Percentiles rank a stretch among this genome's conserved stretches.
Evolutionary conservation across 2,113 vertebrate genomes (phyloP).

Genomic region (Prinia subflava): DNA sequence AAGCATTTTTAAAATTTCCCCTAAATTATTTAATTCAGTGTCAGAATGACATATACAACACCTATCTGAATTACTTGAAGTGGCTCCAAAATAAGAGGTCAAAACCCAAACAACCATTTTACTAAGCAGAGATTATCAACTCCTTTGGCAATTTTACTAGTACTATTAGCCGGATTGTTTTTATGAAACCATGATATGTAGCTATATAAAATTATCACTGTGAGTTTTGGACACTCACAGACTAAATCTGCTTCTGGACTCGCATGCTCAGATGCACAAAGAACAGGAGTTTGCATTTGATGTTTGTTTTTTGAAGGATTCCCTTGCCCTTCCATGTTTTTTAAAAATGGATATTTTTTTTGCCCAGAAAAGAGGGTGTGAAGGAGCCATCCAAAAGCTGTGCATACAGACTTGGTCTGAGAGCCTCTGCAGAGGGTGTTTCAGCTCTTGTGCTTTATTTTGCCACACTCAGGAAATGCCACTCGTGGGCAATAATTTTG

Average conservation of each 20-base stretch:
- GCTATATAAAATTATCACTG: accelerated
- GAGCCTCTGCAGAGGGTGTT: neutral
- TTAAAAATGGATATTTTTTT: neutral
- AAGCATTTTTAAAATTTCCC: no score
- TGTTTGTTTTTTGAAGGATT: neutral
- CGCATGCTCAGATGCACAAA: neutral
- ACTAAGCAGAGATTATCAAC: neutral
- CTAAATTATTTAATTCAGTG: neutral
- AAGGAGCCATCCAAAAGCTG: neutral
- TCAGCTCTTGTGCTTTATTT: neutral
- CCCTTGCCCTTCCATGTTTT: accelerated
- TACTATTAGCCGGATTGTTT: neutral
- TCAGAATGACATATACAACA: neutral
- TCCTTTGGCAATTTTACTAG: neutral
- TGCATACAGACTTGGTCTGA: neutral
- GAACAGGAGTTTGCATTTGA: neutral
- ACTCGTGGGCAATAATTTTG: neutral
- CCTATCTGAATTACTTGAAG: neutral
- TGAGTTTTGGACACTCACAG: neutral
- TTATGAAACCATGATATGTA: neutral
- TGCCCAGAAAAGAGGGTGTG: neutral
- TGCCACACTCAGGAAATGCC: neutral
- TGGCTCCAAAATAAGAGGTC: neutral
- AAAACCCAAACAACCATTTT: neutral
- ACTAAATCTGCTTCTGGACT: neutral